Percentiles rank a stretch among this genome's conserved stretches.
Evolutionary conservation across 2,113 vertebrate species (phyloP).

Genomic region (Craseonycteris thonglongyai): DNA sequence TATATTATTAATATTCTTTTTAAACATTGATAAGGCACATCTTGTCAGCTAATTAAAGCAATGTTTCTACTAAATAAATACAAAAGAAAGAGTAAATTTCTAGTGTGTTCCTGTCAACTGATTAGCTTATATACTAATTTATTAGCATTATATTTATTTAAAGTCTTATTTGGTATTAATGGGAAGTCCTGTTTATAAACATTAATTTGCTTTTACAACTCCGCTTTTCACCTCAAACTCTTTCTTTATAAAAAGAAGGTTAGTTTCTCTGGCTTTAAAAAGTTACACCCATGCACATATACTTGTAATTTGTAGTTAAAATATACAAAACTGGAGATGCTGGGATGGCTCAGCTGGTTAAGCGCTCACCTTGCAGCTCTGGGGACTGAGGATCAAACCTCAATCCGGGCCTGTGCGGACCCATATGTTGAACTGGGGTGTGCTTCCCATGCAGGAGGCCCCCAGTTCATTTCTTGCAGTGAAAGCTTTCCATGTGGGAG

Average conservation of each 20-base stretch:
- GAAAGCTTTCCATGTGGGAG: too few species aligned
- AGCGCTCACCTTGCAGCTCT: too few species aligned
- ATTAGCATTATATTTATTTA: conserved; percentile 3
- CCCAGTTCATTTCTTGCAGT: too few species aligned
- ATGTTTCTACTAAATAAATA: conserved; percentile 31
- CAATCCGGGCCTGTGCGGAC: too few species aligned
- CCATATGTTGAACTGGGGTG: too few species aligned
- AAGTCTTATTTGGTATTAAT: neutral
- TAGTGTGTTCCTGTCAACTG: neutral
- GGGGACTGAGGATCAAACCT: too few species aligned
- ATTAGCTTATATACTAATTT: neutral
- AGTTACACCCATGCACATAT: fast-evolving
- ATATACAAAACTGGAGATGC: neutral
- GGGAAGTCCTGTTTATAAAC: neutral
- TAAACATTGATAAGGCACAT: neutral
- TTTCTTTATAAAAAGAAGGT: neutral
- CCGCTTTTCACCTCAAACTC: neutral
- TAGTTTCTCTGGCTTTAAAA: neutral
- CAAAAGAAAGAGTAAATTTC: conserved; percentile 2
- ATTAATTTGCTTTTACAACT: neutral
- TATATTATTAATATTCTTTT: conserved; percentile 11
- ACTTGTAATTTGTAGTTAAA: neutral
- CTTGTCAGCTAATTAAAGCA: conserved; percentile 27
- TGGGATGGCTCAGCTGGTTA: too few species aligned
- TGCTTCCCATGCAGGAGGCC: too few species aligned